phyloP scores from a whole-genome alignment of 2,797 vertebrate genomes.

The Syngnathus rostellatus region DNA sequence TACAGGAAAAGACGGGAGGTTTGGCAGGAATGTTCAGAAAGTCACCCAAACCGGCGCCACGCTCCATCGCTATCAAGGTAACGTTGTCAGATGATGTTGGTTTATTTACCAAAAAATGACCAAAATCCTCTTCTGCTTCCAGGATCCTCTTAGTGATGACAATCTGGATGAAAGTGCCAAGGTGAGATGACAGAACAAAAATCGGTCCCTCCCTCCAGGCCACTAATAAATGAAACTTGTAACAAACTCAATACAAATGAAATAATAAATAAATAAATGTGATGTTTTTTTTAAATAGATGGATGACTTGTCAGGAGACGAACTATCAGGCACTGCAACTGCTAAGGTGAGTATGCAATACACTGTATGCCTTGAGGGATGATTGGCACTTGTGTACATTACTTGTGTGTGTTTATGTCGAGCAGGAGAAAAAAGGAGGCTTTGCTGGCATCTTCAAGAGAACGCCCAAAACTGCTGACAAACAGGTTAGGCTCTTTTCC shows the following conservation, averaged over 20 bases:
- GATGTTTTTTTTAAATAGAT: too few species aligned
- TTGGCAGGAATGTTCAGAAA: conserved; percentile 48
- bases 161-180: conserved; percentile 20
- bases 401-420: neutral
- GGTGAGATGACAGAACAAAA: conserved; percentile 26
- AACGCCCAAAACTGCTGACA: too few species aligned
- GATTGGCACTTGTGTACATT: neutral
- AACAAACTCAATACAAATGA: too few species aligned
- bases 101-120: too few species aligned
- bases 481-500: too few species aligned
- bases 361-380: neutral
- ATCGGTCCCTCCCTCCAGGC: too few species aligned
- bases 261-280: too few species aligned
- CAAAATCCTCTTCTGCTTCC: neutral
- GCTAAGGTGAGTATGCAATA: conserved; percentile 28
- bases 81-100: neutral
- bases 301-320: conserved; percentile 20
- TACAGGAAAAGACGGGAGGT: conserved; percentile 19
- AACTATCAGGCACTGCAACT: conserved; percentile 11
- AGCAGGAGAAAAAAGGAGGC: conserved; percentile 43
- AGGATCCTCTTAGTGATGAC: conserved; percentile 51
- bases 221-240: too few species aligned
- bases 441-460: too few species aligned
- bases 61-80: conserved; percentile 28
- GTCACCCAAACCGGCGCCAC: conserved; percentile 46